These are phyloP conservation scores for Rostratula benghalensis DNA, from an alignment of 2,113 vertebrate genomes.

Conservation along the genomic window DNA sequence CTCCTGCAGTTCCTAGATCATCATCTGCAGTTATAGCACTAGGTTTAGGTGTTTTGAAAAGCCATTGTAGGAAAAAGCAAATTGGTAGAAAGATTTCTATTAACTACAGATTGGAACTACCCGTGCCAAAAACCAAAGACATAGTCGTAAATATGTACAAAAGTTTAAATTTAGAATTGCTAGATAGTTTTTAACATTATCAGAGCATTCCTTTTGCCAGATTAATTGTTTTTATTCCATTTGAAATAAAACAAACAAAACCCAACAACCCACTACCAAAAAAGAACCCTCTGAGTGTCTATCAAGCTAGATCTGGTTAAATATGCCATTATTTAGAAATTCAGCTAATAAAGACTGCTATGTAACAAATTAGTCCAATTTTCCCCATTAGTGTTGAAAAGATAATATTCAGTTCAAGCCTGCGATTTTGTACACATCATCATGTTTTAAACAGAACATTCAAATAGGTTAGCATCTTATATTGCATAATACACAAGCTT, in stretches of 20 bases:
- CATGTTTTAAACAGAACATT: background rate
- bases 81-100: background rate
- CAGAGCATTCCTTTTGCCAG: background rate
- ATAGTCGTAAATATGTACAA: background rate
- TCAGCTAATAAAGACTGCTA: background rate
- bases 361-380: background rate
- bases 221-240: background rate
- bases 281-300: rapidly evolving
- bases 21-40: background rate
- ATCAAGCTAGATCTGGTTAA: background rate
- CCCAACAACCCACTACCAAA: background rate
- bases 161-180: background rate
- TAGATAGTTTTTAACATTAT: too few relatives aligned
- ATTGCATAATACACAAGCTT: background rate
- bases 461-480: background rate
- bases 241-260: background rate
- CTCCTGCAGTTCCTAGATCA: constrained; percentile 54
- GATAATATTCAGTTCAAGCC: background rate
- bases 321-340: background rate
- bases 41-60: background rate
- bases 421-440: background rate
- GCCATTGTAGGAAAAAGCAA: background rate
- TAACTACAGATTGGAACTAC: background rate
- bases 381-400: background rate
- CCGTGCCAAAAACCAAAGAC: background rate